Conservation (phyloP, 2,113 vertebrate species). For the Gopherus flavomarginatus region DNA sequence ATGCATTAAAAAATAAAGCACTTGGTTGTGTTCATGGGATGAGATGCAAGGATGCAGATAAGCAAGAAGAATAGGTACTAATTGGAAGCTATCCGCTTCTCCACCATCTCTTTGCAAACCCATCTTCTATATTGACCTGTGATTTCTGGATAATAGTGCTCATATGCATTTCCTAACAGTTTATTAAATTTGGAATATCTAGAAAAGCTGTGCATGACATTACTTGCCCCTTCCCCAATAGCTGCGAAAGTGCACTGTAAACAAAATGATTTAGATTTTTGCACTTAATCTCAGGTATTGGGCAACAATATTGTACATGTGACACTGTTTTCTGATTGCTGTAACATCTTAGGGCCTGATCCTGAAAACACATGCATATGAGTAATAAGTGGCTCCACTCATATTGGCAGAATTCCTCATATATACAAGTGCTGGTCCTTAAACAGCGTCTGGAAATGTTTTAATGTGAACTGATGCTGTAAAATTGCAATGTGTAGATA, state of each 20-base stretch:
- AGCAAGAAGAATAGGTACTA: neutral
- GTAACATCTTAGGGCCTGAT: neutral
- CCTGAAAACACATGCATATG: neutral
- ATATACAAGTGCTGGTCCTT: neutral
- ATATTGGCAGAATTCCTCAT: neutral
- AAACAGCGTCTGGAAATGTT: neutral
- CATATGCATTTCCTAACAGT: neutral
- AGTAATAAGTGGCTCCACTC: neutral
- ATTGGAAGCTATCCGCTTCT: neutral
- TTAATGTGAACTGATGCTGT: neutral
- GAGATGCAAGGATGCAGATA: neutral
- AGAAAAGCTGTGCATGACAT: neutral
- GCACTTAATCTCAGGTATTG: neutral
- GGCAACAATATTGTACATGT: neutral
- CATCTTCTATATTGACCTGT: neutral
- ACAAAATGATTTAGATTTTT: neutral
- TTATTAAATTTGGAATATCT: neutral
- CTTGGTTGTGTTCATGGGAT: neutral
- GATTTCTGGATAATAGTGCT: neutral
- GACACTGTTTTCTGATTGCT: neutral
- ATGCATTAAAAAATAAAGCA: conserved; percentile 53
- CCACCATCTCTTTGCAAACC: neutral
- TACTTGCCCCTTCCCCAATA: neutral
- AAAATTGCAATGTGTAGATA: neutral
- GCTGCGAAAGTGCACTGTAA: neutral